A percentile compares a stretch with the other conserved stretches of the same genome.
Conservation (phyloP, 2,797 vertebrate genomes). For the Dendrocincla tyrannina region DNA sequence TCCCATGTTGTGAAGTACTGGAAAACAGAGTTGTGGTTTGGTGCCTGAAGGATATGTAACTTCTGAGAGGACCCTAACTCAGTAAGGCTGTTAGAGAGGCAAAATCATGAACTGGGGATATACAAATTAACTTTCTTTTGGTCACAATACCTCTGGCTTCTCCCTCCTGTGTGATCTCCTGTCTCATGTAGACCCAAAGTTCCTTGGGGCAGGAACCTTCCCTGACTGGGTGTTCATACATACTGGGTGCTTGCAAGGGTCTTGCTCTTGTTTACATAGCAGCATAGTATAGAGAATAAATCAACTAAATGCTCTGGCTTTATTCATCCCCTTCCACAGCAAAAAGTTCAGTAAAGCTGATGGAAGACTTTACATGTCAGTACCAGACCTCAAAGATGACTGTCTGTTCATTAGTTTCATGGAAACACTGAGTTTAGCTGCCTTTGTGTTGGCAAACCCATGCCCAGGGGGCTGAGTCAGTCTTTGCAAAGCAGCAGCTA, state of each 20-base stretch:
- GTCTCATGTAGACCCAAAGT: neutral
- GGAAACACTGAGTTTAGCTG: constrained; percentile 12
- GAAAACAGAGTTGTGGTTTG: neutral
- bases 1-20: neutral
- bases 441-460: neutral
- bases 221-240: neutral
- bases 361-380: neutral
- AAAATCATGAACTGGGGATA: neutral
- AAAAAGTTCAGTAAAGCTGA: neutral
- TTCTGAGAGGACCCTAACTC: neutral
- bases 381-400: neutral
- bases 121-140: neutral
- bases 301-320: neutral
- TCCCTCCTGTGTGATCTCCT: neutral
- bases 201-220: neutral
- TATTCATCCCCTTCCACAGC: neutral
- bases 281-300: neutral
- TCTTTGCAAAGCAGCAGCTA: neutral
- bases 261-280: neutral
- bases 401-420: neutral
- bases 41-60: neutral
- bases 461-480: neutral
- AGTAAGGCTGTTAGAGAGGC: neutral
- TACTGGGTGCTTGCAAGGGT: neutral
- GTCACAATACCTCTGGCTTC: neutral